A percentile compares a stretch with the other conserved stretches of the same genome.
phyloP scores from a whole-genome alignment of 2,113 vertebrate genomes.

The Tetrax tetrax region DNA sequence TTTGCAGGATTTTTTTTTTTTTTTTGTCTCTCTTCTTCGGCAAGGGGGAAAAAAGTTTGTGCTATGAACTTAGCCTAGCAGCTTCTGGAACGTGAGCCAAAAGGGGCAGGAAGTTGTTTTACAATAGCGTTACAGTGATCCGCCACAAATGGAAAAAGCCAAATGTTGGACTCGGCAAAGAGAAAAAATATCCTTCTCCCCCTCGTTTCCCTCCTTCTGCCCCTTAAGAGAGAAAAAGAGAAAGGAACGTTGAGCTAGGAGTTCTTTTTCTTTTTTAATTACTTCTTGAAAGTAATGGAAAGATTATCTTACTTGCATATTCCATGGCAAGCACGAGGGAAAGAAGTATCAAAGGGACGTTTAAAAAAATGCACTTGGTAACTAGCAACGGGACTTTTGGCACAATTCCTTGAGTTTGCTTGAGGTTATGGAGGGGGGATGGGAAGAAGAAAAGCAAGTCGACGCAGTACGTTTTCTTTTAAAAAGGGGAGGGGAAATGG shows the following conservation, averaged over 20 bases:
- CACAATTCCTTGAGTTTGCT: slow-evolving; percentile 72
- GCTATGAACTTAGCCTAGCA: slow-evolving; percentile 78
- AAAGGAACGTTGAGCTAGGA: background rate
- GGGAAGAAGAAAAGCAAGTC: slow-evolving; percentile 64
- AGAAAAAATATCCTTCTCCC: slow-evolving; percentile 70
- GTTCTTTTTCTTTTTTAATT: slow-evolving; percentile 36
- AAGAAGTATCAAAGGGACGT: slow-evolving; percentile 63
- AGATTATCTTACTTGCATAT: slow-evolving; percentile 51
- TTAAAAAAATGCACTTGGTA: slow-evolving; percentile 66
- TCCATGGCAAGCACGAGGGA: slow-evolving; percentile 53
- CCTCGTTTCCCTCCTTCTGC: background rate
- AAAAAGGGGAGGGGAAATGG: background rate
- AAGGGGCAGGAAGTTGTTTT: slow-evolving; percentile 85
- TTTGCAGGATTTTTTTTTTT: slow-evolving; percentile 63
- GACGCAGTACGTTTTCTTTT: slow-evolving; percentile 37
- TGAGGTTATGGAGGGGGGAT: slow-evolving; percentile 68
- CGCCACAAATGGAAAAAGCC: slow-evolving; percentile 86
- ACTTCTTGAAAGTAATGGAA: slow-evolving; percentile 56
- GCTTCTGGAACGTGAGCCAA: slow-evolving; percentile 81
- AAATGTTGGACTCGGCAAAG: slow-evolving; percentile 76
- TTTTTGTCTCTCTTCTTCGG: slow-evolving; percentile 67
- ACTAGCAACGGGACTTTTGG: slow-evolving; percentile 75
- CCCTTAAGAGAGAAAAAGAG: slow-evolving; percentile 9
- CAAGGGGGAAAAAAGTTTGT: slow-evolving; percentile 74
- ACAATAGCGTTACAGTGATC: slow-evolving; percentile 87